Evolutionary conservation across 2,888 invertebrate genomes (phyloP), one percentile per base, ranked within the genome.

Genomic region (Pyralis farinalis): DNA sequence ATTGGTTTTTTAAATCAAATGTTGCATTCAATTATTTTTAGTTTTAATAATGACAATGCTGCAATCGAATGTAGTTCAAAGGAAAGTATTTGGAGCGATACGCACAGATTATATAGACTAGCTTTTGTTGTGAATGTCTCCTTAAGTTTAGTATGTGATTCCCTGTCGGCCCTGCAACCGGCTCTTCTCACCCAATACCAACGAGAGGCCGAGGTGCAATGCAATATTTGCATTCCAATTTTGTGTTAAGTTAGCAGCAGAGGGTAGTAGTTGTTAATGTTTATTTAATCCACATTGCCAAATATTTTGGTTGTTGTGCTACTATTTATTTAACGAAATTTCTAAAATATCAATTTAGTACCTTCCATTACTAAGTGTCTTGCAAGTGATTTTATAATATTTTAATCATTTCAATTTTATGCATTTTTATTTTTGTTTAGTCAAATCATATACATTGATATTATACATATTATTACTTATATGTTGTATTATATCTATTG

Each of bases 191-290:
- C 38, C 45, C 46, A 51, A 55, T 46, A 8, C 31, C 31, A 12
- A 31, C 31, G 7, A 27, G 55, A 72, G 79, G 79, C 79, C 78
- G 64, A 80, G 84, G 83, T 78, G 81, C 79, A 84, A 88, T 88
- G 88, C 88, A 88, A 85, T 87, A 85, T 74, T 81, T 87, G 90
- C 90, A 90, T 90, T 90, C 89, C 90, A 89, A 62, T 82, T 85
- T 81, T 78, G 67, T 81, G 71, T 81, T 86, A 83, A 81, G 83
- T 82, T 78, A 85, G 82, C 83, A 72, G 72, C 77, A 63, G 78
- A 68, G 66, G 72, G 75, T 74, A 67, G 70, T 82, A 83, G 78
- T 80, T 77, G 74, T 82, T 82, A 81, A 73, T 82, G 55, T 71
- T 84, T 78, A 73, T 74, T 82, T 78, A 73, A 78, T 74, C 71